Conservation (phyloP, 2,113 vertebrate species). For the Ceyx margarethae region DNA sequence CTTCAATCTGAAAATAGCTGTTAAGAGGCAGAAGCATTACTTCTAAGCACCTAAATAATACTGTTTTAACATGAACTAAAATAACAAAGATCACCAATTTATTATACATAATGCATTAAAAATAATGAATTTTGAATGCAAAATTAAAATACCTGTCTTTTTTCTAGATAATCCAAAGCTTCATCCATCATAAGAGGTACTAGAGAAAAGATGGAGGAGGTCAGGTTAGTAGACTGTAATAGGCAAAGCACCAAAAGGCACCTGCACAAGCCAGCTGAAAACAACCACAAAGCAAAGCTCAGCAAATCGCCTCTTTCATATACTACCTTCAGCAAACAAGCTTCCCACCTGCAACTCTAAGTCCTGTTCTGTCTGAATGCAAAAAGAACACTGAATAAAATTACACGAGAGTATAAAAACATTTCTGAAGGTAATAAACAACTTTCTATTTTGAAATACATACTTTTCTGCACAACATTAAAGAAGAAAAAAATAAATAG, state of each 20-base stretch:
- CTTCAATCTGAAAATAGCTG: neutral
- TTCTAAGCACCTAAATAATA: neutral
- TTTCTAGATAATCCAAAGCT: slow-evolving; percentile 90
- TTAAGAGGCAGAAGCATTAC: neutral
- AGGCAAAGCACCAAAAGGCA: neutral
- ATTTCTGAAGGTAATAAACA: neutral
- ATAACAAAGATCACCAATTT: neutral
- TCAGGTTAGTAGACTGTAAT: neutral
- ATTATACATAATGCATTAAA: neutral
- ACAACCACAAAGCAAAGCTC: neutral
- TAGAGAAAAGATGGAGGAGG: slow-evolving; percentile 53
- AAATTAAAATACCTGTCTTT: slow-evolving; percentile 82
- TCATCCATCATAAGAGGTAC: slow-evolving; percentile 98
- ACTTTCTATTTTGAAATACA: neutral
- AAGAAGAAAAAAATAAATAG: neutral
- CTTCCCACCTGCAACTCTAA: neutral
- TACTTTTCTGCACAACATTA: neutral
- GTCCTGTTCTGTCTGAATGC: neutral
- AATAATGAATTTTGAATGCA: neutral
- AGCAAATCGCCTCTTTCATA: neutral
- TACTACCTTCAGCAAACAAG: neutral
- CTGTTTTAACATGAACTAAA: neutral
- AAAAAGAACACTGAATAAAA: neutral
- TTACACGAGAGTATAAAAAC: neutral
- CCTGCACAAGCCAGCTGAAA: neutral